Base-by-base conservation (phyloP, 2,888 invertebrate genomes). In the Amphipyra berbera region DNA sequence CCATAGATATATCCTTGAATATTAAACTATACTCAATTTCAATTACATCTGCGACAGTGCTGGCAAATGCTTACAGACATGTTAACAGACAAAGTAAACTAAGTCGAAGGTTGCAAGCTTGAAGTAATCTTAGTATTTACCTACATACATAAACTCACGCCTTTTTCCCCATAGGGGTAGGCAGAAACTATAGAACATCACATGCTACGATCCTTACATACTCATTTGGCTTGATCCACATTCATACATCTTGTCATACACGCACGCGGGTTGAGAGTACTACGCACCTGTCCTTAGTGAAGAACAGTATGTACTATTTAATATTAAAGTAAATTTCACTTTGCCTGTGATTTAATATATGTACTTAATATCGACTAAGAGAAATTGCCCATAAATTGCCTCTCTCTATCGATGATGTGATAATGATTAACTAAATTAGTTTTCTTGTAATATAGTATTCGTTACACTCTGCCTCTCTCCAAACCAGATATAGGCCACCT, bases 81-180 rank as follows among this genome's bases (percentile, higher is more conserved):
- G 59, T 68, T 46, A 68, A 72, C 54, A 64, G 40, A 62, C 37
- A 27, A 37, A 49, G 58, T 42, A 57, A 44, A 66, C 49, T 45
- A 30, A 57, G 47, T 44, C 30, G 40, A 61, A 49, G 55, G 49
- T 57, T 54, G 49, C 42, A 13, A 65, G 40, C 33, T 21, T 30
- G n/a, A 41, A 40, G 7, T 33, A 41, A n/a, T n/a, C 3, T 27
- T 33, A 37, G 12, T 49, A 33, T 42, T 55, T 47, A 63, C 7
- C 12, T n/a, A n/a, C n/a, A n/a, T n/a, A n/a, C n/a, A n/a, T n/a
- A n/a, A n/a, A n/a, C n/a, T n/a, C n/a, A n/a, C n/a, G n/a, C n/a
- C n/a, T n/a, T n/a, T n/a, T n/a, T n/a, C n/a, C n/a, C n/a, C n/a
- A n/a, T n/a, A n/a, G n/a, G n/a, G n/a, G n/a, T n/a, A n/a, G n/a